phyloP scores from a whole-genome alignment of 2,888 invertebrate genomes.

The Hirtodrosophila confusa region DNA sequence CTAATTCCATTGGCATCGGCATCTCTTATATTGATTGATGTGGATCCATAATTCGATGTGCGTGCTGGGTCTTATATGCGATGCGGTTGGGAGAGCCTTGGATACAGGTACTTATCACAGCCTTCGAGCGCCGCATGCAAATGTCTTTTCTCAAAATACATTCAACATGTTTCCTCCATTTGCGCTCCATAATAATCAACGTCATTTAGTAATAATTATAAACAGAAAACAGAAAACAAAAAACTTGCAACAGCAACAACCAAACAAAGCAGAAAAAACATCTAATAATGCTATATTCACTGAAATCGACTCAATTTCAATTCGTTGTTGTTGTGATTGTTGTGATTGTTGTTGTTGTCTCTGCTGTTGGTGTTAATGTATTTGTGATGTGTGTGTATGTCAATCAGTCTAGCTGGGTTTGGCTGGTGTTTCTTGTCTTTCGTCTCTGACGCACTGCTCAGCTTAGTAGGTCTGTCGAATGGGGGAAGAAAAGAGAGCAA shows the following conservation, averaged over 20 bases:
- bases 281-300: conserved; percentile 40
- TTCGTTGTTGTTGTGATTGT: conserved; percentile 30
- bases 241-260: conserved; percentile 54
- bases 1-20: conserved; percentile 39
- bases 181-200: conserved; percentile 79
- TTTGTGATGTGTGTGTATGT: conserved; percentile 43
- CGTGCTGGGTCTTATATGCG: conserved; percentile 42
- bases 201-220: conserved; percentile 75
- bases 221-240: conserved; percentile 58
- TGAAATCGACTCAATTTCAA: conserved; percentile 42
- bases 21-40: conserved; percentile 54
- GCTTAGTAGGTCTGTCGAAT: conserved; percentile 65
- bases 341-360: conserved; percentile 24
- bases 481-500: conserved; percentile 5
- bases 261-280: conserved; percentile 37
- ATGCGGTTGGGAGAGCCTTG: conserved; percentile 46
- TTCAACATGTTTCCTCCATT: conserved; percentile 77
- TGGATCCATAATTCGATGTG: conserved; percentile 42
- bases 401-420: conserved; percentile 75
- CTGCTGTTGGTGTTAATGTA: conserved; percentile 13
- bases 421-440: conserved; percentile 47
- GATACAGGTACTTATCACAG: conserved; percentile 84
- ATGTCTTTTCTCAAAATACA: conserved; percentile 77
- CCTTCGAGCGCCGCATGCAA: conserved; percentile 82
- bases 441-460: conserved; percentile 52